phyloP scores from a whole-genome alignment of 1,140 invertebrate genomes.

The Drosophila parabipectinata region DNA sequence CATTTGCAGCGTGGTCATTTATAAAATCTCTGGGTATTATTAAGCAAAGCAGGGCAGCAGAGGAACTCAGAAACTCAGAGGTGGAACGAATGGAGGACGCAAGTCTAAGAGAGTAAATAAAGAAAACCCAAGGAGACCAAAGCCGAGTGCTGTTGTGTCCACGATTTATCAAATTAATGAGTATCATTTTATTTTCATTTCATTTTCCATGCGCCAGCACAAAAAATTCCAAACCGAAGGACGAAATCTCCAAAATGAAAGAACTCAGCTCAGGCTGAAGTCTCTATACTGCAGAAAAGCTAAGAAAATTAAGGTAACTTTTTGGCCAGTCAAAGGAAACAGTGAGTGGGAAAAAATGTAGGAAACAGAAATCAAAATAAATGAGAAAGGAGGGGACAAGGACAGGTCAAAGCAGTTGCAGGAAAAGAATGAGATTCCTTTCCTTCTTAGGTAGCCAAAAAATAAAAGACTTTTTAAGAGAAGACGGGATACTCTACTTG shows the following conservation, averaged over 20 bases:
- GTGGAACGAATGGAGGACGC: conserved; percentile 1
- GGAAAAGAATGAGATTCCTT: conserved; percentile 20
- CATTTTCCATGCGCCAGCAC: conserved; percentile 74
- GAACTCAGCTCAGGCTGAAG: conserved; percentile 14
- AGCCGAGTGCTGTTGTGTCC: conserved; percentile 49
- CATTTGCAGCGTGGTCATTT: conserved; percentile 69
- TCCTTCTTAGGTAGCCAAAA: conserved; percentile 11
- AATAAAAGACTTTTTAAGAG: neutral
- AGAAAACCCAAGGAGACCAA: conserved; percentile 43
- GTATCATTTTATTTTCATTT: conserved; percentile 83
- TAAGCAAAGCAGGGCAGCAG: conserved; percentile 35
- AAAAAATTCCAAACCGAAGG: conserved; percentile 28
- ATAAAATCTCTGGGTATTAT: conserved; percentile 58
- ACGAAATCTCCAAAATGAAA: conserved; percentile 35
- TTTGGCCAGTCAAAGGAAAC: conserved; percentile 16
- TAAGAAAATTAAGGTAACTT: conserved; percentile 67
- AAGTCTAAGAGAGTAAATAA: conserved; percentile 36
- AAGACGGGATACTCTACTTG: neutral
- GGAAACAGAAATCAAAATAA: conserved; percentile 56
- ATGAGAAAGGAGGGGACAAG: conserved; percentile 56
- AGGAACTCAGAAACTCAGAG: conserved; percentile 10
- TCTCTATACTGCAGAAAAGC: conserved; percentile 34
- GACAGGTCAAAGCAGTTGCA: conserved; percentile 40
- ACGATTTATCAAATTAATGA: conserved; percentile 83
- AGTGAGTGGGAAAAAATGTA: conserved; percentile 19